Evolutionary conservation across 1,140 invertebrate species (phyloP).

Genomic region (Rhysida immarginata): DNA sequence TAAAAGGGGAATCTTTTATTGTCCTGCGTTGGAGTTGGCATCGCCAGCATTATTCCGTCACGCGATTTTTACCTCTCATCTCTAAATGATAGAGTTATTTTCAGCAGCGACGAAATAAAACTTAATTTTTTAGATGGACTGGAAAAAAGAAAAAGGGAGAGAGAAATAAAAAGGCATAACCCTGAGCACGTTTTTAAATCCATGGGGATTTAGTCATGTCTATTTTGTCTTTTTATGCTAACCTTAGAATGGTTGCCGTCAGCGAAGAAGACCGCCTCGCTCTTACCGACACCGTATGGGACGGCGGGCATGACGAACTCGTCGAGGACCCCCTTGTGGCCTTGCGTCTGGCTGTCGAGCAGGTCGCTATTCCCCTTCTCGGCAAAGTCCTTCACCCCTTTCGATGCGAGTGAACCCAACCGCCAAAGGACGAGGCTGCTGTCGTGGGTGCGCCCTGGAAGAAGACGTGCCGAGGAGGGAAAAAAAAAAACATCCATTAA

Average conservation of each 20-base stretch:
- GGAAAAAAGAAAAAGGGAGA: too few relatives aligned
- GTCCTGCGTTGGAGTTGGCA: too few relatives aligned
- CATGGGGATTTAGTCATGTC: not conserved
- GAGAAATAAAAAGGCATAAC: too few relatives aligned
- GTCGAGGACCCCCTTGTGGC: slow-evolving; percentile 49
- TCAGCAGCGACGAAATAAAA: too few relatives aligned
- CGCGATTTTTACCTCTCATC: too few relatives aligned
- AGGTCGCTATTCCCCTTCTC: slow-evolving; percentile 58
- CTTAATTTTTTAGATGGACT: too few relatives aligned
- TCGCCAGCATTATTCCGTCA: too few relatives aligned
- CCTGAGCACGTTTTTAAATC: too few relatives aligned
- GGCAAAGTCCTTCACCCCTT: slow-evolving; percentile 60
- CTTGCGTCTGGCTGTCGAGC: slow-evolving; percentile 42
- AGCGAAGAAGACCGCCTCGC: slow-evolving; percentile 69
- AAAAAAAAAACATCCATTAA: too few relatives aligned
- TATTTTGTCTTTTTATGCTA: not conserved
- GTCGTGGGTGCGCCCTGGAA: slow-evolving; percentile 70
- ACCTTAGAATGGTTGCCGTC: slow-evolving; percentile 75
- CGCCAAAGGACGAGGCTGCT: slow-evolving; percentile 60
- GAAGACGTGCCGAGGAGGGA: too few relatives aligned
- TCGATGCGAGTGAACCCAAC: slow-evolving; percentile 51
- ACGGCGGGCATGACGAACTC: slow-evolving; percentile 65
- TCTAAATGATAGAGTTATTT: too few relatives aligned
- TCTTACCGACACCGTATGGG: slow-evolving; percentile 52
- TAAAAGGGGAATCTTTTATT: too few relatives aligned